Percentiles rank a stretch among this genome's conserved stretches.
phyloP scores from a whole-genome alignment of 2,113 vertebrate species.

The Psephotus haematonotus region DNA sequence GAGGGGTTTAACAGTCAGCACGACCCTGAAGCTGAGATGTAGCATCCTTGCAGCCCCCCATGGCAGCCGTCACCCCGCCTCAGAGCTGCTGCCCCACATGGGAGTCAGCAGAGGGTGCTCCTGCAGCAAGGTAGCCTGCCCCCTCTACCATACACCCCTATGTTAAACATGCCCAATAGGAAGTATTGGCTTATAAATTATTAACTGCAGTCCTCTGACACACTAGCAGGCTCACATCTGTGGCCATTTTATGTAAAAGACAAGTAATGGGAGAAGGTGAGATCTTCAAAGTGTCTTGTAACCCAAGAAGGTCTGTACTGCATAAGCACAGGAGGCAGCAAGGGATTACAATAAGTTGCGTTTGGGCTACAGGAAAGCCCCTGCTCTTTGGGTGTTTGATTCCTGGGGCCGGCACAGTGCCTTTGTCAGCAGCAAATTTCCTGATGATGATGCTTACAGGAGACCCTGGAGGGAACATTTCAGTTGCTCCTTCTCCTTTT shows the following conservation, averaged over 20 bases:
- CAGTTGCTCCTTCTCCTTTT: background rate
- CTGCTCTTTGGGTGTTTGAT: slow-evolving; percentile 51
- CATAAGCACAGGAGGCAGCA: slow-evolving; percentile 73
- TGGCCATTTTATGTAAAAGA: slow-evolving; percentile 76
- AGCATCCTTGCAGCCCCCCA: fast-evolving
- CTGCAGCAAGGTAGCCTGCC: slow-evolving; percentile 39
- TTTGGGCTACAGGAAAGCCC: slow-evolving; percentile 61
- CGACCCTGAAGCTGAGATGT: background rate
- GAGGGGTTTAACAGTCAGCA: background rate
- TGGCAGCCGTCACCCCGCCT: fast-evolving
- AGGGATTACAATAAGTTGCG: slow-evolving; percentile 69
- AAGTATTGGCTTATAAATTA: slow-evolving; percentile 74
- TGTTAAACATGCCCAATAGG: background rate
- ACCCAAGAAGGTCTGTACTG: slow-evolving; percentile 74
- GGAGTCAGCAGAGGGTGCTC: slow-evolving; percentile 69
- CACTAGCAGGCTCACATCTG: slow-evolving; percentile 77
- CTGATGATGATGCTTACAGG: background rate
- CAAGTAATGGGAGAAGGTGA: slow-evolving; percentile 83
- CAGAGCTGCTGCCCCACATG: background rate
- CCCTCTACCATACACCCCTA: background rate
- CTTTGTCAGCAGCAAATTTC: slow-evolving; percentile 59
- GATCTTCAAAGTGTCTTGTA: slow-evolving; percentile 82
- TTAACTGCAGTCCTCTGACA: slow-evolving; percentile 68
- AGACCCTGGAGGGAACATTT: slow-evolving; percentile 7
- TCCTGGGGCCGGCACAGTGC: background rate